Percentiles rank a stretch among this genome's conserved stretches.
These are phyloP conservation scores for Pseudomyrmex sp. DNA, from an alignment of 1,140 invertebrate species.

Conservation along the genomic window DNA sequence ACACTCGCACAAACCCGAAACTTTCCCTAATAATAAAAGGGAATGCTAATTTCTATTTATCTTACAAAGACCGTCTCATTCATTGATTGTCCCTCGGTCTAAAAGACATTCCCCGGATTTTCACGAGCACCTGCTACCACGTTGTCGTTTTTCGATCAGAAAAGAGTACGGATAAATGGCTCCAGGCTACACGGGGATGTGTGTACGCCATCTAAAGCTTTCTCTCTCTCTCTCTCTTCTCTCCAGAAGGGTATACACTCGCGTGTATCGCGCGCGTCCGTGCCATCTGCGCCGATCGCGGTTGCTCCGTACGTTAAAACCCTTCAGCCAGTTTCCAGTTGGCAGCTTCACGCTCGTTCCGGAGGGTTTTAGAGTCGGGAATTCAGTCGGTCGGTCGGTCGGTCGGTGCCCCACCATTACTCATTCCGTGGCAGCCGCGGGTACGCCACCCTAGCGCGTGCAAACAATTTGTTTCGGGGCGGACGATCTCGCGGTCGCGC, in stretches of 20 bases:
- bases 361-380: constrained; percentile 73
- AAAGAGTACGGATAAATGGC: constrained; percentile 55
- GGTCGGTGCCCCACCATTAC: constrained; percentile 75
- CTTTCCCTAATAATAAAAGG: background rate
- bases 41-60: constrained; percentile 25
- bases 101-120: constrained; percentile 50
- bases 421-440: constrained; percentile 75
- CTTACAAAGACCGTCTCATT: background rate
- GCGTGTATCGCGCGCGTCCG: constrained; percentile 58
- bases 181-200: constrained; percentile 33
- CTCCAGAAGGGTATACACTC: constrained; percentile 46
- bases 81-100: constrained; percentile 11
- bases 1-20: too few species aligned
- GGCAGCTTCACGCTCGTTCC: constrained; percentile 75
- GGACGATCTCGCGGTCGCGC: constrained; percentile 68
- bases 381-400: constrained; percentile 73
- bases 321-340: constrained; percentile 78
- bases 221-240: too few species aligned
- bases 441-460: constrained; percentile 68
- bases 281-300: constrained; percentile 80
- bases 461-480: constrained; percentile 74
- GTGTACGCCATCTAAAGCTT: constrained; percentile 33
- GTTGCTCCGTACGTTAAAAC: constrained; percentile 73
- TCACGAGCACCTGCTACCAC: constrained; percentile 53
- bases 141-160: constrained; percentile 53